Evolutionary conservation across 2,888 invertebrate genomes (phyloP).

Genomic region (Arge pagana): DNA sequence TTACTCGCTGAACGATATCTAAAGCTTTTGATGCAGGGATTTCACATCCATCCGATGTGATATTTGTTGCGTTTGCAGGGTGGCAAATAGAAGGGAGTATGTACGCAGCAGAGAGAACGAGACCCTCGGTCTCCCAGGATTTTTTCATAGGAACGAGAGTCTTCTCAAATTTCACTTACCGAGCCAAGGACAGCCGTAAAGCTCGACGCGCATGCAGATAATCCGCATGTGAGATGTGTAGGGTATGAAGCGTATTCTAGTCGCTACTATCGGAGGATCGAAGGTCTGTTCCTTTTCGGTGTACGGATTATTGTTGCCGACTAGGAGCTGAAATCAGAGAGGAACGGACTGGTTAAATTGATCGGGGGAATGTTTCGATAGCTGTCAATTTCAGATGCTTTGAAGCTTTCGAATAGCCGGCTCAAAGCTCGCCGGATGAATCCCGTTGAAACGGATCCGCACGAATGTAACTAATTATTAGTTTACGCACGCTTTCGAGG

Average conservation of each 20-base stretch:
- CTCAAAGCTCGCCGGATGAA: too few relatives aligned
- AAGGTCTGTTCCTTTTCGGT: conserved; percentile 74
- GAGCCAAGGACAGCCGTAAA: conserved; percentile 78
- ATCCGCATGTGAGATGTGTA: conserved; percentile 77
- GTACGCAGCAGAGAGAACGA: too few relatives aligned
- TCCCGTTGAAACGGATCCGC: too few relatives aligned
- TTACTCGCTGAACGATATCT: conserved; percentile 9
- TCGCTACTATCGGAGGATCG: conserved; percentile 77
- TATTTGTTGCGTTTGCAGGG: conserved; percentile 11
- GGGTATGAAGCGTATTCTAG: conserved; percentile 78
- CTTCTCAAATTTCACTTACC: conserved; percentile 64
- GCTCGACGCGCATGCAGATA: conserved; percentile 81
- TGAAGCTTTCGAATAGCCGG: too few relatives aligned
- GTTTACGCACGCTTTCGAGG: too few relatives aligned
- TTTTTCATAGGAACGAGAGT: too few relatives aligned
- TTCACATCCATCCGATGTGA: neutral
- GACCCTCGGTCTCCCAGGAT: too few relatives aligned
- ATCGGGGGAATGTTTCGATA: too few relatives aligned
- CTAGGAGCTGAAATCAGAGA: conserved; percentile 67
- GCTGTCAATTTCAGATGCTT: too few relatives aligned
- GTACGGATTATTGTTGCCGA: conserved; percentile 80
- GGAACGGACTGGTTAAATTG: conserved; percentile 15
- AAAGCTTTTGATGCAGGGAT: conserved; percentile 13
- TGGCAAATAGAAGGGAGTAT: too few relatives aligned
- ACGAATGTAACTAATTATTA: too few relatives aligned